Percentiles rank a stretch among this genome's conserved stretches.
Evolutionary conservation across 1,140 invertebrate species (phyloP).

Genomic region (Sitobion miscanthi): DNA sequence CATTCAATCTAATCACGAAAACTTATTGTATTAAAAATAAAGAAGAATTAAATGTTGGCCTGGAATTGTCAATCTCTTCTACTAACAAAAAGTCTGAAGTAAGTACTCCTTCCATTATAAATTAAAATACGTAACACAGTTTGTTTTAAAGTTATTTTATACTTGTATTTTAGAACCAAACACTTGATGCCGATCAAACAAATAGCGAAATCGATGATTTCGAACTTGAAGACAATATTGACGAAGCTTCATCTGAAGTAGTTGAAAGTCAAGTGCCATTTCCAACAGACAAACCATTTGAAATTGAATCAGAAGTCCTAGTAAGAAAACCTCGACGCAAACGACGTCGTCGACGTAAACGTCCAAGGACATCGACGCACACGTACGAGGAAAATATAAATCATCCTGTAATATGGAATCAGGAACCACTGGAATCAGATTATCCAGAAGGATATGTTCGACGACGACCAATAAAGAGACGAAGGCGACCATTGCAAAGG

Average conservation of each 20-base stretch:
- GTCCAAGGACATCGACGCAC: slow-evolving; percentile 58
- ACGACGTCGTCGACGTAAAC: slow-evolving; percentile 58
- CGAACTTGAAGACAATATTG: slow-evolving; percentile 54
- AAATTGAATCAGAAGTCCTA: slow-evolving; percentile 47
- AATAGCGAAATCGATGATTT: slow-evolving; percentile 55
- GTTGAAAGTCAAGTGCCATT: slow-evolving; percentile 54
- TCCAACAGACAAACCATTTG: slow-evolving; percentile 4
- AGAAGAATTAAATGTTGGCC: not conserved
- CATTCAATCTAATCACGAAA: not conserved
- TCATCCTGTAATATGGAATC: slow-evolving; percentile 49
- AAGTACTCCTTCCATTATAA: not conserved
- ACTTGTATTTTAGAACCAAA: not conserved
- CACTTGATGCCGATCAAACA: not conserved
- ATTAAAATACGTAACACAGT: not conserved
- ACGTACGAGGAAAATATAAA: slow-evolving; percentile 24
- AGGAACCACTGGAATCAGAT: slow-evolving; percentile 59
- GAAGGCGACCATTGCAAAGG: slow-evolving; percentile 61
- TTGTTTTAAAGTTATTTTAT: not conserved
- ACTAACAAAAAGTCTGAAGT: not conserved
- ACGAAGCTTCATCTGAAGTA: slow-evolving; percentile 47
- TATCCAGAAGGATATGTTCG: slow-evolving; percentile 60
- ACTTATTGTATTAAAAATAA: not conserved
- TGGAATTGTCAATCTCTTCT: not conserved
- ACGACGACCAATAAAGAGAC: slow-evolving; percentile 63
- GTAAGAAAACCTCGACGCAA: slow-evolving; percentile 56